phyloP scores from a whole-genome alignment of 1,140 invertebrate species.

The Sinella curviseta region DNA sequence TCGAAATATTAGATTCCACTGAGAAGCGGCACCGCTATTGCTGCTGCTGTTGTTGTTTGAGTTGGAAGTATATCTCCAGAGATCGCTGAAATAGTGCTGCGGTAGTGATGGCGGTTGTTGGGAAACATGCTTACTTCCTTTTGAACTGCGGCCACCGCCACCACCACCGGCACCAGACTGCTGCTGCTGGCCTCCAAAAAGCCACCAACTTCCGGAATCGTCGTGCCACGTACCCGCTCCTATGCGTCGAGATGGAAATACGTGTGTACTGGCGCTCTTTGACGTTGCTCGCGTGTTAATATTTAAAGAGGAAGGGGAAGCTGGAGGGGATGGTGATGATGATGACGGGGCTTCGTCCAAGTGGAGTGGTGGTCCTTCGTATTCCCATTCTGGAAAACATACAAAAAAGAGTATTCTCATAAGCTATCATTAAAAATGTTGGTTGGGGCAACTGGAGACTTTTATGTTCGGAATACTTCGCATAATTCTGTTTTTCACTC shows the following conservation, averaged over 20 bases:
- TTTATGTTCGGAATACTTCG: too few relatives aligned
- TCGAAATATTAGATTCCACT: constrained; percentile 39
- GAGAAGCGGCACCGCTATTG: background rate
- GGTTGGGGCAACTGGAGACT: too few relatives aligned
- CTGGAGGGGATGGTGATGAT: too few relatives aligned
- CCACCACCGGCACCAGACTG: background rate
- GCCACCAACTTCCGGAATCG: constrained; percentile 36
- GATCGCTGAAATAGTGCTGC: constrained; percentile 36
- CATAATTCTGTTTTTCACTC: too few relatives aligned
- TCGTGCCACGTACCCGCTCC: constrained; percentile 35
- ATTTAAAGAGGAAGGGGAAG: too few relatives aligned
- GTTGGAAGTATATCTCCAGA: constrained; percentile 39
- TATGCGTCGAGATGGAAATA: constrained; percentile 4
- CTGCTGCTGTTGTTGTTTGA: background rate
- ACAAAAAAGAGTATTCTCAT: too few relatives aligned
- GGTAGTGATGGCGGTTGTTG: too few relatives aligned
- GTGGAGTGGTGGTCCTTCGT: background rate
- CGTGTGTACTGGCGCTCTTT: background rate
- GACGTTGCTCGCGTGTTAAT: background rate
- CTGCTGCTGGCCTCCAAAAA: constrained; percentile 42
- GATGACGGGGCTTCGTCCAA: background rate
- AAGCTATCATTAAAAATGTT: too few relatives aligned
- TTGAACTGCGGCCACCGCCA: background rate
- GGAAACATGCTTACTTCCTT: too few relatives aligned
- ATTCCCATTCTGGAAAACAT: background rate